phyloP scores from a whole-genome alignment of 2,797 vertebrate species.

The Chiloscyllium punctatum region DNA sequence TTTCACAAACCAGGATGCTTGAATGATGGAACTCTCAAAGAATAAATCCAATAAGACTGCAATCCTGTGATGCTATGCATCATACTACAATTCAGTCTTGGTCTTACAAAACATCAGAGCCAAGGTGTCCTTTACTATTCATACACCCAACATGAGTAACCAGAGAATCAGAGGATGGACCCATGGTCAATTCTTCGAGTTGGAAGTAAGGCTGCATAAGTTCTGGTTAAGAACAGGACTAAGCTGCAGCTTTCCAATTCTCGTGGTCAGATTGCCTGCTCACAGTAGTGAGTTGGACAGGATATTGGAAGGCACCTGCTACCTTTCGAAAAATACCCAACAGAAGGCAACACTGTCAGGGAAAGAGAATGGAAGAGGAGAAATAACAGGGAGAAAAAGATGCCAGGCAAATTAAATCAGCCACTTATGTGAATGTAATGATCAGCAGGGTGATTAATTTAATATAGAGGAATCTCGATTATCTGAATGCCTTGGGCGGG shows the following conservation, averaged over 20 bases:
- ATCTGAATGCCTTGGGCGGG: too few relatives aligned
- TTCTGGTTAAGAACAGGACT: background rate
- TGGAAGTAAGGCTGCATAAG: background rate
- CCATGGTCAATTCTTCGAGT: background rate
- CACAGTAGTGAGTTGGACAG: background rate
- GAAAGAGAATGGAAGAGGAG: conserved; percentile 48
- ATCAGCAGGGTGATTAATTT: background rate
- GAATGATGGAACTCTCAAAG: background rate
- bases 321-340: conserved; percentile 44
- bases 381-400: conserved; percentile 47
- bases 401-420: background rate
- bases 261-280: background rate
- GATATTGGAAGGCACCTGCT: background rate
- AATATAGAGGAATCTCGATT: background rate
- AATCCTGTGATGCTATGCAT: background rate
- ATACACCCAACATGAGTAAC: background rate
- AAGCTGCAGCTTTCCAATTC: background rate
- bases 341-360: conserved; percentile 47
- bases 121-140: background rate
- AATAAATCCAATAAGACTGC: background rate
- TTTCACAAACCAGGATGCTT: background rate
- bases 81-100: background rate
- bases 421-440: background rate
- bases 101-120: background rate
- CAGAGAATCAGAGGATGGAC: background rate